Evolutionary conservation across 2,888 invertebrate genomes (phyloP).

Genomic region (Crioceris asparagi): DNA sequence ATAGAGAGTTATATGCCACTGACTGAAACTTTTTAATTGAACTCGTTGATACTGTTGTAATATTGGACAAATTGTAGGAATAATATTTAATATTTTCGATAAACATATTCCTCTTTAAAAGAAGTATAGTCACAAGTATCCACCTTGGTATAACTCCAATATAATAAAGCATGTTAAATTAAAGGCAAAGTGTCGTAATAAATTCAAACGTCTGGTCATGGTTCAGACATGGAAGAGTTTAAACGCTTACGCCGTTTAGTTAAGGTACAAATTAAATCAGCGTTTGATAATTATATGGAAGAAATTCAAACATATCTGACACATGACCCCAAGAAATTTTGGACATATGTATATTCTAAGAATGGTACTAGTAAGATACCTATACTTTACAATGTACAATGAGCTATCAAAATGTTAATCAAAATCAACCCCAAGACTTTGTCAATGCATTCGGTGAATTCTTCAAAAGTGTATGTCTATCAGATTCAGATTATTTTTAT

Average conservation of each 20-base stretch:
- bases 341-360: background rate
- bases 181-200: background rate
- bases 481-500: too few species aligned
- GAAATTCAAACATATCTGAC: background rate
- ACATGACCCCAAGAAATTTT: background rate
- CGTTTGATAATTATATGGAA: background rate
- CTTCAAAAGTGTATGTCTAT: background rate
- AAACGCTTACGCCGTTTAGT: background rate
- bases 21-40: background rate
- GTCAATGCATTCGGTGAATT: background rate
- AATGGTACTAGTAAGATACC: background rate
- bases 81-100: background rate
- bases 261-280: background rate
- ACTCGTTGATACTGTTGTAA: background rate
- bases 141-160: background rate
- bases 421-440: background rate
- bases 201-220: background rate
- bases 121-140: background rate
- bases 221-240: background rate
- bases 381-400: too few species aligned
- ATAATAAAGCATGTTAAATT: slow-evolving; percentile 1
- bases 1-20: background rate
- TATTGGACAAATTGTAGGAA: background rate
- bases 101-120: background rate
- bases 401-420: background rate